Conservation (phyloP, 1,140 invertebrate species). For the Bombus waltoni region DNA sequence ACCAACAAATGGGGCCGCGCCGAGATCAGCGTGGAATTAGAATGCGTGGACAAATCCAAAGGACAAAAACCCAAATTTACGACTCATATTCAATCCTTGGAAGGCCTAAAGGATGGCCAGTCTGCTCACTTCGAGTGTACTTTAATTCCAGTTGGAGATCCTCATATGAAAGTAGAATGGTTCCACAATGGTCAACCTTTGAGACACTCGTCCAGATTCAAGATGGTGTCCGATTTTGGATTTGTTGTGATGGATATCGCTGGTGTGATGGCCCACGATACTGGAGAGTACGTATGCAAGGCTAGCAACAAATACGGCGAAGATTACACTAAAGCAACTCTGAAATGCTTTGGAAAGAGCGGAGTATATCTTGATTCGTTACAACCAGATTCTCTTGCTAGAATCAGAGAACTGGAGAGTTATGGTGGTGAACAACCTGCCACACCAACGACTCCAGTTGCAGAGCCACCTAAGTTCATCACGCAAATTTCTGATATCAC, state of each 20-base stretch:
- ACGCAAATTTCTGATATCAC: constrained; percentile 93
- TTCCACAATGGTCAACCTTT: constrained; percentile 95
- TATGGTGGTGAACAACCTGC: constrained; percentile 85
- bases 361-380: constrained; percentile 96
- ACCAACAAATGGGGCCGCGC: constrained; percentile 94
- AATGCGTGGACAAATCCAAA: constrained; percentile 92
- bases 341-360: constrained; percentile 92
- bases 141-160: constrained; percentile 95
- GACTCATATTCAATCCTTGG: constrained; percentile 92
- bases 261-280: constrained; percentile 96
- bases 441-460: constrained; percentile 86
- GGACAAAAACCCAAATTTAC: constrained; percentile 95
- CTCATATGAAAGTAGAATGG: constrained; percentile 97
- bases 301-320: constrained; percentile 95
- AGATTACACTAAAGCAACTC: constrained; percentile 92
- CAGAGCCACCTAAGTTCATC: constrained; percentile 94
- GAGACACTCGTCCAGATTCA: constrained; percentile 94
- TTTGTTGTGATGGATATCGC: constrained; percentile 98
- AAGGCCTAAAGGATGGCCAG: constrained; percentile 94
- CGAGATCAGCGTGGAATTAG: constrained; percentile 92
- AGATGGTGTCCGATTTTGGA: constrained; percentile 97
- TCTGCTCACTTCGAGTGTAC: constrained; percentile 97
- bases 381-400: constrained; percentile 95
- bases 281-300: constrained; percentile 95
- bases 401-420: constrained; percentile 94